Evolutionary conservation across 2,797 vertebrate species (phyloP), one percentile per base, ranked within the genome.

Genomic region (Lepus oiostolus): DNA sequence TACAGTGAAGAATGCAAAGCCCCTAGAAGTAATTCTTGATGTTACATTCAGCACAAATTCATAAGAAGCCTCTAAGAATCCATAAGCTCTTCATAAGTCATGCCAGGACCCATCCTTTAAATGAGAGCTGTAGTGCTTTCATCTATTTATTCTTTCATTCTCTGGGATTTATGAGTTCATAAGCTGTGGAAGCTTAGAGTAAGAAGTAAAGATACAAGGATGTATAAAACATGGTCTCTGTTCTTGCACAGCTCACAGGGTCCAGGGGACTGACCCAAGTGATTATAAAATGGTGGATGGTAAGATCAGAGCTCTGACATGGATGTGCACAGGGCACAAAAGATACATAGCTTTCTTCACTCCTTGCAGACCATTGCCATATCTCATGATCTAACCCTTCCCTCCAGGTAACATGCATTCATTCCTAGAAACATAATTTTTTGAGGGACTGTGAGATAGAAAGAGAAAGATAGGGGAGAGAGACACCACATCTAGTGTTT

Each of bases 1-100:
- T 28, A 3, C 0, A 10, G n/a, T 85, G 24, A 13, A 87, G n/a
- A 88, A 72, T 32, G 54, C 81, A 70, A 4, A 17, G 24, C 9
- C 50, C 4, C n/a, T 16, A 35, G 52, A 93, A 88, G 9, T 72
- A 67, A 88, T 54, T 80, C 32, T 75, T 67, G 10, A 47, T 83
- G n/a, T 54, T n/a, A 88, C 11, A 35, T 7, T 92, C 63, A 65
- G 35, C 47, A 28, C 42, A 63, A 21, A 22, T 62, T 62, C 42
- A 16, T 58, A 16, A 87, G 72, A 92, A 88, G 82, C n/a, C 42
- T 89, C 76, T 74, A 76, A 80, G 71, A 50, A 38, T 14, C 35
- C 58, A 19, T 71, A 28, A 75, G 19, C 47, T 80, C 67, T 90
- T 88, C 70, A 24, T 58, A 86, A 84, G 65, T 83, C 47, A 42